Conservation (phyloP, 1,140 invertebrate genomes). For the Halesus radiatus region DNA sequence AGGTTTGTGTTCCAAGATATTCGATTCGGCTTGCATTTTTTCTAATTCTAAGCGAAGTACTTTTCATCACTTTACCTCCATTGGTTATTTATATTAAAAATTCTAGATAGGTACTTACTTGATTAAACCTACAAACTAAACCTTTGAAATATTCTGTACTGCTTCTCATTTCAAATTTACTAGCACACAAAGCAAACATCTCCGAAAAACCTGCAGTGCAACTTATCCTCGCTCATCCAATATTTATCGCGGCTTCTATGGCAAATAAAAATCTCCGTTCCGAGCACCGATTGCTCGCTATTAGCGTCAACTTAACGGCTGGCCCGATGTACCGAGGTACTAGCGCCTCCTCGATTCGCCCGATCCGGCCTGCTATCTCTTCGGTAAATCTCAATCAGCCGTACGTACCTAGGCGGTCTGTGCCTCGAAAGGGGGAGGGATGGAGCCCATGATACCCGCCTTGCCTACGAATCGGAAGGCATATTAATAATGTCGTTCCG, state of each 20-base stretch:
- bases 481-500: too few species aligned
- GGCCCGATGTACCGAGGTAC: constrained; percentile 16
- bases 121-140: too few species aligned
- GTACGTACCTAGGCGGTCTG: constrained; percentile 27
- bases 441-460: not conserved
- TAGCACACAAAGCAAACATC: too few species aligned
- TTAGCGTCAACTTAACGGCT: constrained; percentile 53
- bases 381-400: constrained; percentile 55
- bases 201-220: not conserved
- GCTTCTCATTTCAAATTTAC: too few species aligned
- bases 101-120: too few species aligned
- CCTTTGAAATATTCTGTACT: too few species aligned
- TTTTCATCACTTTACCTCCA: too few species aligned
- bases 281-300: constrained; percentile 48
- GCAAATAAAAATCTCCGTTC: constrained; percentile 55
- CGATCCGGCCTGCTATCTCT: constrained; percentile 35
- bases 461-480: too few species aligned
- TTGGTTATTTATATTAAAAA: too few species aligned
- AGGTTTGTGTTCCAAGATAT: too few species aligned
- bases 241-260: constrained; percentile 33
- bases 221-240: constrained; percentile 27
- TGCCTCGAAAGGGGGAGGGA: not conserved
- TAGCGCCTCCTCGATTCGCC: constrained; percentile 19
- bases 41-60: too few species aligned
- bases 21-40: too few species aligned